Evolutionary conservation across 2,888 invertebrate species (phyloP), one percentile per base, ranked within the genome.

Genomic region (Bellardia pandia): DNA sequence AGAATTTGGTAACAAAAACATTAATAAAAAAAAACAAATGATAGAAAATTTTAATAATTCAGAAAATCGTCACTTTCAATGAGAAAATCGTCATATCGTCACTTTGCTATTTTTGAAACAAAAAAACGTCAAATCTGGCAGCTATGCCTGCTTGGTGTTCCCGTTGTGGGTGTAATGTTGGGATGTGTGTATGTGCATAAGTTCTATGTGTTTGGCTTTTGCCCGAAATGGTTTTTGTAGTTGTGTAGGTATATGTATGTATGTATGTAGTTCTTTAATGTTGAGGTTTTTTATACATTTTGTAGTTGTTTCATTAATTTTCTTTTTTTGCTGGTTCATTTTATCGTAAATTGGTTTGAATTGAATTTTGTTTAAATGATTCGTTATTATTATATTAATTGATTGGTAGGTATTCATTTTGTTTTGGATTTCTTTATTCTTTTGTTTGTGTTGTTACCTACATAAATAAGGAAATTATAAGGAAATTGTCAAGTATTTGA

Each of bases 281-380:
- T 68, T 79, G 83, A 42, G 40, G 62, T 69, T 88, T 79, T 64
- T 78, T 84, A 80, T 85, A 69, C 72, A 66, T 80, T 76, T 87
- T 69, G 23, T 80, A 66, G 48, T 79, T 62, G 23, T 72, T 78
- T 64, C 37, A 6, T 42, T 56, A 58, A 42, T 42, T 51, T 23
- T 53, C 11, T 23, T 9, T 62, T 69, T 14, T 71, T 80, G 42
- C 66, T 66, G 14, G 14, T 72, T 71, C 5, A 80, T 72, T 80
- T 80, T 83, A 75, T 75, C 84, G 77, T 78, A 85, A 87, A 87
- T 87, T 87, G 87, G 81, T 87, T 87, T 87, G 87, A 87, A 87
- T 87, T 87, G 87, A 87, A 87, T 87, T 85, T 71, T 87, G 85
- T 78, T 87, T 85, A 87, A 87, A 87, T 81, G 87, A 83, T 85